Evolutionary conservation across 2,888 invertebrate species (phyloP).

Genomic region (Leptothorax acervorum): DNA sequence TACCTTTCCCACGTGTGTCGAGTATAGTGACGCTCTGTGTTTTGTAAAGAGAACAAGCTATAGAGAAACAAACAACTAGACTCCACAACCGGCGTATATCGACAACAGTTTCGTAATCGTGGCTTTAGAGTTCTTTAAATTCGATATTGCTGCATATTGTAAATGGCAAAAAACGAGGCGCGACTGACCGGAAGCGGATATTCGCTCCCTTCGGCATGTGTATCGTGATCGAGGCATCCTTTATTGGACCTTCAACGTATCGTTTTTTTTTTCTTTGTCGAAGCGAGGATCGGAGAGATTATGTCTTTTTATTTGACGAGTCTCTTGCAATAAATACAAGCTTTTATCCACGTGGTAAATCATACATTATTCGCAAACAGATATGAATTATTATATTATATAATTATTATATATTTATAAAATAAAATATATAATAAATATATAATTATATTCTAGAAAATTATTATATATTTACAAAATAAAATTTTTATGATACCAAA

Average conservation of each 20-base stretch:
- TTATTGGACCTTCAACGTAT: slow-evolving; percentile 65
- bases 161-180: slow-evolving; percentile 59
- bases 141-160: slow-evolving; percentile 45
- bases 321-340: background rate
- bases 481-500: background rate
- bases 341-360: background rate
- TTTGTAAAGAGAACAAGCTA: slow-evolving; percentile 54
- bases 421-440: background rate
- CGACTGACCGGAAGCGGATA: slow-evolving; percentile 68
- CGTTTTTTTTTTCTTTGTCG: slow-evolving; percentile 65
- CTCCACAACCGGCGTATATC: slow-evolving; percentile 49
- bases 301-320: slow-evolving; percentile 5
- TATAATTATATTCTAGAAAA: background rate
- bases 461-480: background rate
- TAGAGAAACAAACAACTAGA: slow-evolving; percentile 65
- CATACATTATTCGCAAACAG: background rate
- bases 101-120: slow-evolving; percentile 54
- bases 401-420: background rate
- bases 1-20: slow-evolving; percentile 86
- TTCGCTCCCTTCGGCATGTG: slow-evolving; percentile 61
- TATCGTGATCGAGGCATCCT: slow-evolving; percentile 63
- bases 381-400: background rate
- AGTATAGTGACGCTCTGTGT: slow-evolving; percentile 70
- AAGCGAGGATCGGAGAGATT: slow-evolving; percentile 67
- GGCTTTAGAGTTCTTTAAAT: slow-evolving; percentile 28